Evolutionary conservation across 53 echinoderm and acorn worm species (phyloP).

Genomic region (Holothuria leucospilota): DNA sequence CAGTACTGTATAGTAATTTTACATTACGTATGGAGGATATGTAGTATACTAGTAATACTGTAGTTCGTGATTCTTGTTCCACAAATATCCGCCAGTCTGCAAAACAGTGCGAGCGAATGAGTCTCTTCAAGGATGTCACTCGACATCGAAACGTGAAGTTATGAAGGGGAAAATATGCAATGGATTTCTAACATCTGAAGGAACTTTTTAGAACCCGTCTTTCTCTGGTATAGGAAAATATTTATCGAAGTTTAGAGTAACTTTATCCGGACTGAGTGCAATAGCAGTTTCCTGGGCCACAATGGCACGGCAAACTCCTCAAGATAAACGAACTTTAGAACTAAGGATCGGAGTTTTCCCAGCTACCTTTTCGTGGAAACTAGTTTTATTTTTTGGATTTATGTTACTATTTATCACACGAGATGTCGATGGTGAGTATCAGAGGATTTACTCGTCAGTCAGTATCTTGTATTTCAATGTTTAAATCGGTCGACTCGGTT

Average conservation of each 20-base stretch:
- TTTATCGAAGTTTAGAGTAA: constrained; percentile 1
- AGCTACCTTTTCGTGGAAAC: neutral
- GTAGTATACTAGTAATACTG: no score
- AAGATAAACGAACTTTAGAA: constrained; percentile 22
- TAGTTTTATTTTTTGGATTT: constrained; percentile 10
- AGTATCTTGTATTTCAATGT: no score
- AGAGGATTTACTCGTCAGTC: no score
- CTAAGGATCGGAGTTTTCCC: constrained; percentile 29
- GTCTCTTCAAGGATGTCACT: no score
- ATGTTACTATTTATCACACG: neutral
- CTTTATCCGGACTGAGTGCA: constrained; percentile 2
- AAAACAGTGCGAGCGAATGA: no score
- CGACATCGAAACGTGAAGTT: no score
- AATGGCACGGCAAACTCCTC: neutral
- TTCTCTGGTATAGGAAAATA: neutral
- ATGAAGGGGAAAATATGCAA: neutral
- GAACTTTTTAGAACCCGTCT: neutral
- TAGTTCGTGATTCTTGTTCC: no score
- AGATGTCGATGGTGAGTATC: constrained; percentile 55
- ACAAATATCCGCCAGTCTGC: no score
- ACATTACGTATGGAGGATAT: no score
- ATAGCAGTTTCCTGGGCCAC: neutral
- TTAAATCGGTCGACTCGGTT: no score
- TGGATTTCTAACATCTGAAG: neutral
- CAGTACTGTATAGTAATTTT: no score